These are phyloP conservation scores for Hirtodrosophila trivittata DNA, from an alignment of 2,888 invertebrate genomes.

Conservation along the genomic window DNA sequence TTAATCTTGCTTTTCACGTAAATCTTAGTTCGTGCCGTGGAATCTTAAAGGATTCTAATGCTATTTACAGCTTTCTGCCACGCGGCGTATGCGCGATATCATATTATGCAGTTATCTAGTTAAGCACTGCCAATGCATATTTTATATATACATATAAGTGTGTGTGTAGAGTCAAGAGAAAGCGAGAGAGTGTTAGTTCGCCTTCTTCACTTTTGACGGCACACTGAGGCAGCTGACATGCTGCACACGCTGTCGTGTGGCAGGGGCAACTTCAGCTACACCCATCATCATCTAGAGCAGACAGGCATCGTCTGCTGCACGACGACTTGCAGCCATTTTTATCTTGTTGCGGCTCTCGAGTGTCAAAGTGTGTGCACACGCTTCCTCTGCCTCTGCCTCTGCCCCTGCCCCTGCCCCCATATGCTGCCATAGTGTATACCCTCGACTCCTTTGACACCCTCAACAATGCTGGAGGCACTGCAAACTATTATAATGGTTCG, in stretches of 20 bases:
- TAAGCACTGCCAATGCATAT: conserved; percentile 62
- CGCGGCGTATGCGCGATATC: conserved; percentile 51
- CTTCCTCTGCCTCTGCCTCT: not conserved
- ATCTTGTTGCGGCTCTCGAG: conserved; percentile 68
- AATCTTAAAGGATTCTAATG: conserved; percentile 9
- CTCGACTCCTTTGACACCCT: conserved; percentile 2
- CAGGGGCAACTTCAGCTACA: conserved; percentile 2
- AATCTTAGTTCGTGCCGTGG: no score
- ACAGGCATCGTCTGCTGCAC: conserved; percentile 38
- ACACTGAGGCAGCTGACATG: conserved; percentile 26
- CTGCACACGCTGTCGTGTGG: conserved; percentile 33
- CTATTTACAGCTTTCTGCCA: conserved; percentile 26
- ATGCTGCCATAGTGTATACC: no score
- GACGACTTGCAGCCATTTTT: conserved; percentile 59
- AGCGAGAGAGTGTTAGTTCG: conserved; percentile 17
- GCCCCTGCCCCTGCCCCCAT: not conserved
- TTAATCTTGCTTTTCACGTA: no score
- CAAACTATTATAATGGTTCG: conserved; percentile 69
- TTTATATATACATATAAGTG: conserved; percentile 36
- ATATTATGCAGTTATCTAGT: conserved; percentile 52
- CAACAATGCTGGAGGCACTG: conserved; percentile 50
- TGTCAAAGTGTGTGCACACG: conserved; percentile 61
- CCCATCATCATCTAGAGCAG: conserved; percentile 19
- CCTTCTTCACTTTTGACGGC: conserved; percentile 22
- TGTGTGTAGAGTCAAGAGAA: not conserved